Evolutionary conservation across 2,888 invertebrate genomes (phyloP).

Genomic region (Sarcophaga rosellei): DNA sequence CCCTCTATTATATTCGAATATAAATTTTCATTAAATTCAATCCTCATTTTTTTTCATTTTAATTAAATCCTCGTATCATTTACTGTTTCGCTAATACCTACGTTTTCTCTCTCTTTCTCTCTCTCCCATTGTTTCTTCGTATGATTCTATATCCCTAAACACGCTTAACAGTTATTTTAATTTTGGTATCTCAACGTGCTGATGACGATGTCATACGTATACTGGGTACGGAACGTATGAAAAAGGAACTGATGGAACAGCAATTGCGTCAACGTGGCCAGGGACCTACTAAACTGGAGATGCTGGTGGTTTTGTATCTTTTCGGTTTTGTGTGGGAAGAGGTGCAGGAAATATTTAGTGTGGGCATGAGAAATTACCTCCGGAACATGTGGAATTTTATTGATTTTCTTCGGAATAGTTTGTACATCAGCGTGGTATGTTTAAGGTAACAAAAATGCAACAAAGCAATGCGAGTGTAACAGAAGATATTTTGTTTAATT

Average conservation of each 20-base stretch:
- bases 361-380: constrained; percentile 93
- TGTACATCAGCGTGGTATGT: constrained; percentile 89
- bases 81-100: constrained; percentile 5
- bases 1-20: background rate
- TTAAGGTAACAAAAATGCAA: constrained; percentile 81
- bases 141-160: no score
- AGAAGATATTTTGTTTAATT: background rate
- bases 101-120: background rate
- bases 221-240: constrained; percentile 88
- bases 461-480: background rate
- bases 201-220: constrained; percentile 89
- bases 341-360: constrained; percentile 93
- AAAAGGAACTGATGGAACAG: constrained; percentile 84
- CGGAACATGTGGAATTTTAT: constrained; percentile 98
- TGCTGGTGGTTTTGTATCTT: constrained; percentile 92
- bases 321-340: constrained; percentile 96
- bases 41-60: constrained; percentile 1
- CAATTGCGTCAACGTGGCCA: constrained; percentile 90
- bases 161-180: constrained; percentile 86
- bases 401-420: constrained; percentile 94
- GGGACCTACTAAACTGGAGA: constrained; percentile 91
- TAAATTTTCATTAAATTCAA: background rate
- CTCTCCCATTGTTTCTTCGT: background rate
- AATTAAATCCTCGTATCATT: constrained; percentile 4
- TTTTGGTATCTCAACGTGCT: constrained; percentile 95